These are phyloP conservation scores for Dasyornis broadbenti DNA, from an alignment of 2,113 vertebrate species.

Conservation along the genomic window DNA sequence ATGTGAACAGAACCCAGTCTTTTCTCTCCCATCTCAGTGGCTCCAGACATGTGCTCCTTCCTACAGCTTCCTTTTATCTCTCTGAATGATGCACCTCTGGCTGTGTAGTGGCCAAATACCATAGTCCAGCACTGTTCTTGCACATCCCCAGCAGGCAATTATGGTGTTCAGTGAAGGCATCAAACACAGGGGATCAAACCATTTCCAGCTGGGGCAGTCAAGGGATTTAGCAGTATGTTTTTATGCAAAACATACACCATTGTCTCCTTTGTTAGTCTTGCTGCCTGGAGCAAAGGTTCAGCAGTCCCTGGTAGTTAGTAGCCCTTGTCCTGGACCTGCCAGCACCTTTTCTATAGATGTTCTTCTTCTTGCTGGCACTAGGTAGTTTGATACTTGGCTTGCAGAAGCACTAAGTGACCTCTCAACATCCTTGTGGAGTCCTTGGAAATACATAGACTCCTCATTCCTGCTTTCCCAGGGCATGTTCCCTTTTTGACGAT, in stretches of 20 bases:
- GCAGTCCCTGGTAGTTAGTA: not conserved
- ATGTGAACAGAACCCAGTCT: not conserved
- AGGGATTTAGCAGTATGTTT: not conserved
- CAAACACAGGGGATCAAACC: not conserved
- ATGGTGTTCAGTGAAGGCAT: not conserved
- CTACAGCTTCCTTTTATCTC: not conserved
- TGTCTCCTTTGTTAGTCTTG: not conserved
- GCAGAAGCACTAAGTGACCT: rapidly evolving
- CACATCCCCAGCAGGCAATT: not conserved
- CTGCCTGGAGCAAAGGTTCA: not conserved
- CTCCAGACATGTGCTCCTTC: not conserved
- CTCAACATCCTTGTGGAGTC: not conserved
- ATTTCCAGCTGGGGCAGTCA: not conserved
- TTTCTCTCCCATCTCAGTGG: not conserved
- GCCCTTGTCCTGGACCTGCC: not conserved
- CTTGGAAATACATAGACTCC: not conserved
- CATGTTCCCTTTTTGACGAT: rapidly evolving
- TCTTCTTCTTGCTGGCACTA: not conserved
- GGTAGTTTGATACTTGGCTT: not conserved
- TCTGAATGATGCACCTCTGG: not conserved
- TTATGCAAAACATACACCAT: not conserved
- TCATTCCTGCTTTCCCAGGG: not conserved
- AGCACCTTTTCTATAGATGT: not conserved
- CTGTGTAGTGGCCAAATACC: not conserved
- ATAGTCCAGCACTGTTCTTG: not conserved